Evolutionary conservation across 2,113 vertebrate genomes (phyloP).

Genomic region (Excalfactoria chinensis): DNA sequence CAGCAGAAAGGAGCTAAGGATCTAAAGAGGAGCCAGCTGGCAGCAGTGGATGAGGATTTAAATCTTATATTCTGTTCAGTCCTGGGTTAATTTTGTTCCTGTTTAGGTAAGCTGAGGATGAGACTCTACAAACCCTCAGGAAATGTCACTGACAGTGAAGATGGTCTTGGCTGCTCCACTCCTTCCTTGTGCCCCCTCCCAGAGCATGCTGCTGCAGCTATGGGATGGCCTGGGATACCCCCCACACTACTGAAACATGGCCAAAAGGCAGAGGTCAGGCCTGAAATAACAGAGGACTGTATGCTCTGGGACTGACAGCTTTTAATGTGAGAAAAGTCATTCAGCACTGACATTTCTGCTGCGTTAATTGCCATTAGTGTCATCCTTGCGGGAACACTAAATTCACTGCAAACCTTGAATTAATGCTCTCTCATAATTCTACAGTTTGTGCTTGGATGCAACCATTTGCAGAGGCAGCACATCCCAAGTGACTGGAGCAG

Average conservation of each 20-base stretch:
- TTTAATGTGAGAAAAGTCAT: slow-evolving; percentile 38
- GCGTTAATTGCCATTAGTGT: slow-evolving; percentile 58
- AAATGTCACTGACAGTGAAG: neutral
- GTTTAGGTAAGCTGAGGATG: neutral
- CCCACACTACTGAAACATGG: fast-evolving
- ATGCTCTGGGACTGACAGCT: neutral
- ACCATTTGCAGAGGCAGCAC: slow-evolving; percentile 15
- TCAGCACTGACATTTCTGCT: slow-evolving; percentile 30
- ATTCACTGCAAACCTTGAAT: slow-evolving; percentile 54
- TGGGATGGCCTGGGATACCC: neutral
- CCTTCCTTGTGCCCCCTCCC: neutral
- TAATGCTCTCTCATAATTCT: neutral
- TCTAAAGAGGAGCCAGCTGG: neutral
- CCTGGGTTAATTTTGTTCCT: neutral
- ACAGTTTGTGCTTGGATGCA: neutral
- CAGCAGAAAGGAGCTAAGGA: neutral
- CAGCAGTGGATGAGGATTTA: neutral
- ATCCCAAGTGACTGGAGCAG: slow-evolving; percentile 42
- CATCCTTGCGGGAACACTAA: neutral
- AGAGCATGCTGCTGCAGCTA: fast-evolving
- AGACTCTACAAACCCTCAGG: neutral
- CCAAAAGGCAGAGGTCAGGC: slow-evolving; percentile 39
- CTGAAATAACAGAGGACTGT: slow-evolving; percentile 20
- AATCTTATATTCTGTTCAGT: neutral
- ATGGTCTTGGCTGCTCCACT: neutral